Conservation (phyloP, 1,140 invertebrate genomes). For the Anthonomus grandis region DNA sequence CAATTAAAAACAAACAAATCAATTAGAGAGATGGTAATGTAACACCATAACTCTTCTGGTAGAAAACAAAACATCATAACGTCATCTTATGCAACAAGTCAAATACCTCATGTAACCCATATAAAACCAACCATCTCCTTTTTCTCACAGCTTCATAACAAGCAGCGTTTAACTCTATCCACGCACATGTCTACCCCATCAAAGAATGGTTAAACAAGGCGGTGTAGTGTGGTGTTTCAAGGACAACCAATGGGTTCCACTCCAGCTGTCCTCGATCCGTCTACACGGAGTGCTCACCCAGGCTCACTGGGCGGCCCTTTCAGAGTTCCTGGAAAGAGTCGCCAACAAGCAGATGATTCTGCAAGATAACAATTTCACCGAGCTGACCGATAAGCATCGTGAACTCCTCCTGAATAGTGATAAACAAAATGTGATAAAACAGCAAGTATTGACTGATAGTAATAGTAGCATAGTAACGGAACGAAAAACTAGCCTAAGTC, state of each 20-base stretch:
- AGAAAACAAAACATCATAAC: too few relatives aligned
- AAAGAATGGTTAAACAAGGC: slow-evolving; percentile 55
- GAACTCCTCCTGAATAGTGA: slow-evolving; percentile 34
- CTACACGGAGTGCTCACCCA: slow-evolving; percentile 59
- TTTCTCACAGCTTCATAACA: too few relatives aligned
- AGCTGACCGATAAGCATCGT: slow-evolving; percentile 45
- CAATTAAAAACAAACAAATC: too few relatives aligned
- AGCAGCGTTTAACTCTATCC: too few relatives aligned
- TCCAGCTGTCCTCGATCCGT: slow-evolving; percentile 60
- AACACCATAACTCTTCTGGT: too few relatives aligned
- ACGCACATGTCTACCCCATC: too few relatives aligned
- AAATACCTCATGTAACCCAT: too few relatives aligned
- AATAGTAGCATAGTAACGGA: slow-evolving; percentile 27
- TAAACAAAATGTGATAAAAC: slow-evolving; percentile 38
- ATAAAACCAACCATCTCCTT: too few relatives aligned
- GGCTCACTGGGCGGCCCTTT: slow-evolving; percentile 59
- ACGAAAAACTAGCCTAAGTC: slow-evolving; percentile 37
- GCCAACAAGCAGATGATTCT: slow-evolving; percentile 58
- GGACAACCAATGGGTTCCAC: slow-evolving; percentile 60
- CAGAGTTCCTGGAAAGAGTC: slow-evolving; percentile 59
- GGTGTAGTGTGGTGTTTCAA: slow-evolving; percentile 63
- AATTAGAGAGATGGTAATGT: too few relatives aligned
- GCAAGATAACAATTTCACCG: slow-evolving; percentile 49
- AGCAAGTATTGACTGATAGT: slow-evolving; percentile 32
- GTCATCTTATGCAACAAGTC: too few relatives aligned